Base-by-base conservation (phyloP, 2,888 invertebrate genomes). In the Epistrophella euchroma region DNA sequence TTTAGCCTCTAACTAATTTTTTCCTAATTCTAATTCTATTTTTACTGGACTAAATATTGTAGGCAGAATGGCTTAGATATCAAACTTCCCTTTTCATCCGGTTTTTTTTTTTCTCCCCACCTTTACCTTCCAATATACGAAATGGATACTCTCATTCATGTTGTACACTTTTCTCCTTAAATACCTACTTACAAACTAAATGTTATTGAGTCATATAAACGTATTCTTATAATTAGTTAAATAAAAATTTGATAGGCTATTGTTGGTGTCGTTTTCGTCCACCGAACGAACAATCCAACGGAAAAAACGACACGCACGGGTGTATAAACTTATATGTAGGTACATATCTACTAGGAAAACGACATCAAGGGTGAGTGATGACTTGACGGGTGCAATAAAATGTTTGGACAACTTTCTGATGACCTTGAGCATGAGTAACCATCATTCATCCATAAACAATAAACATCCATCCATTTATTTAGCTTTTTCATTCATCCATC, bases 211-310 rank as follows among this genome's bases (percentile, higher is more conserved):
- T 52, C 60, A 52, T 60, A 76, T 76, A 85, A 85, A 80, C 75
- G 68, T 80, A 76, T 80, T 68, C 72, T 45, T 70, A 72, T 80
- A 85, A 85, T 85, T 80, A 76, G 80, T 85, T 72, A 72, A 76
- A 75, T 85, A 85, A 72, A 85, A 85, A 73, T 76, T 85, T 80
- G 66, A 85, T 68, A 80, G 55, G 58, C 32, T 45, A 68, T 28
- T 55, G 66, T 22, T 43, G 71, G 68, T 66, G 58, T 52, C 17
- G 43, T 22, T 68, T 50, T 50, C 50, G 7, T 35, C 22, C 2
- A 19, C 47, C 32, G 17, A 47, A 47, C 17, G 35, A 32, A 28
- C 28, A 4, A 25, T 2, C 25, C 28, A 9, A 25, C 15, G 25
- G 15, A 25, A 15, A 9, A 37, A 62, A 32, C 25, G 25, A 37